Evolutionary conservation across 2,113 vertebrate species (phyloP).

Genomic region (Gallinago undulata): DNA sequence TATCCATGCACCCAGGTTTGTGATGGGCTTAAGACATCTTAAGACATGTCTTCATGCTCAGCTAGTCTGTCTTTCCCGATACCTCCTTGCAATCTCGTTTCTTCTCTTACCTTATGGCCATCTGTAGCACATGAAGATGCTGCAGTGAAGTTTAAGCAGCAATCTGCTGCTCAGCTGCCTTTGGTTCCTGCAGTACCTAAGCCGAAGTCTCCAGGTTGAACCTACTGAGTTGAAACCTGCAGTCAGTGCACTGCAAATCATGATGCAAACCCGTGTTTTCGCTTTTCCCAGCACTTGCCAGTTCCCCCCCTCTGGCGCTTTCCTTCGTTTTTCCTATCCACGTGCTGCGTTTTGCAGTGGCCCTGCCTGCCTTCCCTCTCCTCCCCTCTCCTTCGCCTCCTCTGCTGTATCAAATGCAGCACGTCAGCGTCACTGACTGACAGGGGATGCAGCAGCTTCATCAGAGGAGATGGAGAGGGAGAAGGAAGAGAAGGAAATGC

Average conservation of each 20-base stretch:
- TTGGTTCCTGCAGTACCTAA: background rate
- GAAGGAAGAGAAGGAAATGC: background rate
- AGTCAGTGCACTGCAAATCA: background rate
- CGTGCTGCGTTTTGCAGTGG: background rate
- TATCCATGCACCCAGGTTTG: background rate
- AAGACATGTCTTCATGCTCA: background rate
- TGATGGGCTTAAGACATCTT: background rate
- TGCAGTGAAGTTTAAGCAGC: background rate
- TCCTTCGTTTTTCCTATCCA: background rate
- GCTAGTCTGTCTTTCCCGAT: background rate
- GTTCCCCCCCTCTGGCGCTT: background rate
- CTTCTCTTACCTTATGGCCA: background rate
- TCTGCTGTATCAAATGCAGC: background rate
- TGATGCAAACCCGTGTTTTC: background rate
- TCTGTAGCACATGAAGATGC: background rate
- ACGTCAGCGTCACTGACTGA: background rate
- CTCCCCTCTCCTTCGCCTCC: background rate
- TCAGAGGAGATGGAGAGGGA: background rate
- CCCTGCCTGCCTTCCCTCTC: background rate
- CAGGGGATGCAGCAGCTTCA: conserved; percentile 19
- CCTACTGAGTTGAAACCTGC: background rate
- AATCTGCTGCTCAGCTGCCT: background rate
- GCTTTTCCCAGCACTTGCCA: background rate
- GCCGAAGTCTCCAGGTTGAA: background rate
- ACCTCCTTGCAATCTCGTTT: background rate